phyloP scores from a whole-genome alignment of 2,113 vertebrate species.

The Stercorarius parasiticus region DNA sequence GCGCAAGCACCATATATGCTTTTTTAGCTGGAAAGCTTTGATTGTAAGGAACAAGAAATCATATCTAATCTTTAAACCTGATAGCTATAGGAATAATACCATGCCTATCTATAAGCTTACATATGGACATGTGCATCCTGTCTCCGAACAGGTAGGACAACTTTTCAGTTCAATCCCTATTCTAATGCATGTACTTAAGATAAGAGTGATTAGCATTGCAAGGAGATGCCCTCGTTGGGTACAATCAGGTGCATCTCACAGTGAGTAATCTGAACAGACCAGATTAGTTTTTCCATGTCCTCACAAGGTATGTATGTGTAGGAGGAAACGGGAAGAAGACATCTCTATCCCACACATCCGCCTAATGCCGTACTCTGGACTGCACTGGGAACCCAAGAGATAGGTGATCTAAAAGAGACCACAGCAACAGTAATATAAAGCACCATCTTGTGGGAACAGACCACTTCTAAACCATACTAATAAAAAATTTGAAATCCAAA shows the following conservation, averaged over 20 bases:
- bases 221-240: constrained; percentile 16
- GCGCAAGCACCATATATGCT: background rate
- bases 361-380: background rate
- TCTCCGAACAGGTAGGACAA: constrained; percentile 12
- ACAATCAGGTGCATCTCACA: background rate
- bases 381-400: background rate
- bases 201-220: constrained; percentile 22
- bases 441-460: background rate
- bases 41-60: background rate
- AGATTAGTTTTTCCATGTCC: constrained; percentile 51
- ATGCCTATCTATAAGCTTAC: background rate
- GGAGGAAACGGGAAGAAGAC: background rate
- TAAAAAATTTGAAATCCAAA: background rate
- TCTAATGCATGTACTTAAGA: background rate
- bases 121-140: background rate
- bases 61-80: background rate
- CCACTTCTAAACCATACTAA: background rate
- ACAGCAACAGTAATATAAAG: background rate
- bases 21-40: background rate
- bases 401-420: background rate
- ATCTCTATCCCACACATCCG: background rate
- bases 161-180: background rate
- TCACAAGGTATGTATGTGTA: background rate
- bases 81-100: background rate
- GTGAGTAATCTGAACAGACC: constrained; percentile 14